A percentile compares a stretch with the other conserved stretches of the same genome.
phyloP scores from a whole-genome alignment of 2,888 invertebrate genomes.

The Micoletzkya japonica region DNA sequence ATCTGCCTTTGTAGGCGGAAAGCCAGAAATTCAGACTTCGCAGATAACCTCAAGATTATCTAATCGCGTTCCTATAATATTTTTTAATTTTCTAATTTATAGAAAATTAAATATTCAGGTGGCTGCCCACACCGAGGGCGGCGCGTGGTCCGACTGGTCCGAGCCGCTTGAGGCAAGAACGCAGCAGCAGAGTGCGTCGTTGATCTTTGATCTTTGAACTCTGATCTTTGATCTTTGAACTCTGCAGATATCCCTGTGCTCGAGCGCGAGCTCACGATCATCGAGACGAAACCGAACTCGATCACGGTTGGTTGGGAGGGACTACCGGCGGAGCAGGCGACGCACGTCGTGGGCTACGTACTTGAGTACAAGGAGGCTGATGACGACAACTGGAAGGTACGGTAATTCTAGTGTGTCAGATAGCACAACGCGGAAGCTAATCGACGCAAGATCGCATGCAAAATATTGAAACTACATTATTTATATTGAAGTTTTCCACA shows the following conservation, averaged over 20 bases:
- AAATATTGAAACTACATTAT: background rate
- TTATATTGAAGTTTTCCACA: background rate
- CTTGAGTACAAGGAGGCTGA: conserved; percentile 58
- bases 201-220: background rate
- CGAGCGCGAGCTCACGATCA: conserved; percentile 54
- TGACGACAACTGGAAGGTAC: conserved; percentile 14
- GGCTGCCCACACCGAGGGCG: conserved; percentile 61
- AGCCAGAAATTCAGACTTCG: too few relatives aligned
- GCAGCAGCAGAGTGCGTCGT: conserved; percentile 44
- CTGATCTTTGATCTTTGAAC: too few relatives aligned
- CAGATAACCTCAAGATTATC: too few relatives aligned
- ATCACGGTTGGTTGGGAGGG: conserved; percentile 62
- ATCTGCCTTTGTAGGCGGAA: too few relatives aligned
- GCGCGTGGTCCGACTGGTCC: conserved; percentile 63
- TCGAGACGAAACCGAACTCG: conserved; percentile 58
- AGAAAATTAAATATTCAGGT: too few relatives aligned
- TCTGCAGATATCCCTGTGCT: conserved; percentile 61
- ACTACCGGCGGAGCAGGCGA: conserved; percentile 44
- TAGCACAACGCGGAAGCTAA: too few relatives aligned
- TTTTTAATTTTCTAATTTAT: too few relatives aligned
- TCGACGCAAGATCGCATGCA: background rate
- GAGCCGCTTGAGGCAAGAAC: conserved; percentile 56
- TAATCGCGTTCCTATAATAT: too few relatives aligned
- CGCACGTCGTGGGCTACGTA: conserved; percentile 54
- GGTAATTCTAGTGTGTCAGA: too few relatives aligned